Percentiles rank a stretch among this genome's conserved stretches.
These are phyloP conservation scores for Pseudochirops cupreus DNA, from an alignment of 2,797 vertebrate genomes.

Conservation along the genomic window DNA sequence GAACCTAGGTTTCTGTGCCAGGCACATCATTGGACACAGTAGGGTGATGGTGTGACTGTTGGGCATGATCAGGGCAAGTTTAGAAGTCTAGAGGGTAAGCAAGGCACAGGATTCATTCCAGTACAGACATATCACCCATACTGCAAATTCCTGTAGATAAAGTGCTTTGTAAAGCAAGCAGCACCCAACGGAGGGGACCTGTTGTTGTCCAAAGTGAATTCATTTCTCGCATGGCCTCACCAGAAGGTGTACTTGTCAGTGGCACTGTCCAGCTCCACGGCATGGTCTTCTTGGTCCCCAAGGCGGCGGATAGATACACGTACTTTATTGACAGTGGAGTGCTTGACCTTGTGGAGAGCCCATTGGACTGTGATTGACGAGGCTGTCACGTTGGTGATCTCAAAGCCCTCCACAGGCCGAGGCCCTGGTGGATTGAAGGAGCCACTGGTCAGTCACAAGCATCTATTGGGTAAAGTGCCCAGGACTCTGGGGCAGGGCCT, in stretches of 20 bases:
- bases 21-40: background rate
- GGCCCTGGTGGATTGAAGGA: conserved; percentile 87
- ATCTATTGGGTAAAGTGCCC: background rate
- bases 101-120: background rate
- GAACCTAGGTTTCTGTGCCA: background rate
- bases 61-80: background rate
- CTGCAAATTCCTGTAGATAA: background rate
- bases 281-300: conserved; percentile 84
- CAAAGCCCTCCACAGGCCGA: conserved; percentile 91
- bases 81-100: background rate
- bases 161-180: background rate
- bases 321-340: conserved; percentile 90
- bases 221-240: conserved; percentile 83
- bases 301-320: conserved; percentile 90
- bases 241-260: conserved; percentile 91
- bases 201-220: background rate
- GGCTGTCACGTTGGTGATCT: conserved; percentile 92
- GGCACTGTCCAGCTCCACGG: conserved; percentile 89
- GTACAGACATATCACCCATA: background rate
- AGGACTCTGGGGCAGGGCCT: background rate
- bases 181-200: too few relatives aligned
- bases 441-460: conserved; percentile 11
- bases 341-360: conserved; percentile 90
- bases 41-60: background rate
- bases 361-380: conserved; percentile 92